Base-by-base conservation (phyloP, 2,113 vertebrate genomes). In the Archocentrus centrarchus region DNA sequence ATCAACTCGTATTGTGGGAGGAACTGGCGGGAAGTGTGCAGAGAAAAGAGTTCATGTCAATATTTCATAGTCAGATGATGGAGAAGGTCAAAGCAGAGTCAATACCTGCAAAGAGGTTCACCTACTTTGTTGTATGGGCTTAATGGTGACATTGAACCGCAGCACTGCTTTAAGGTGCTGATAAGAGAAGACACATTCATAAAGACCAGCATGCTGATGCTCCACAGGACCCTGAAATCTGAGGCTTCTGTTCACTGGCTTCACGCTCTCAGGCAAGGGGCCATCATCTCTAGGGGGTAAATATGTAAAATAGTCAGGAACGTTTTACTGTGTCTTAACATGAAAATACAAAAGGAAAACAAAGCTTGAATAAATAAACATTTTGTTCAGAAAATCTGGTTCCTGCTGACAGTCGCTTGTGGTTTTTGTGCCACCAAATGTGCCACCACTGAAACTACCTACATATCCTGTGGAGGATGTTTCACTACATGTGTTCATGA, bases 101-200 rank as follows among this genome's bases (percentile, higher is more conserved):
- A n/a, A 44, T 2, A 18, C 4, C 1, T n/a, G 27, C 32, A 17
- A 57, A 37, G 17, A 53, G 11, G 81, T 84, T 66, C 30, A 90
- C 91, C n/a, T 47, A 95, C 88, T 77, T 30, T 5, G 66, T 58
- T 44, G 63, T 11, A 22, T 10, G 41, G 91, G 81, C 39, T 79
- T 89, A 20, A 95, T 90, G 18, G 92, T 85, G 77, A 96, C 59
- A 53, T 93, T 91, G 17, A 96, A 66, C 50, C 11, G 73, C 59
- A 95, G 75, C 4, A 14, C 55, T 5, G 85, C 81, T 70, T 39
- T 61, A 66, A 94, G 90, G 30, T 80, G 91, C 37, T 86, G 77
- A 88, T 94, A 96, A 13, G 89, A 94, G 75, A 88, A 66, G 15
- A 81, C 59, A 61, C 96, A 96, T 20, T 89, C 57, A 39, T 95